Conservation (phyloP, 2,113 vertebrate species). For the Megaptera novaeangliae region DNA sequence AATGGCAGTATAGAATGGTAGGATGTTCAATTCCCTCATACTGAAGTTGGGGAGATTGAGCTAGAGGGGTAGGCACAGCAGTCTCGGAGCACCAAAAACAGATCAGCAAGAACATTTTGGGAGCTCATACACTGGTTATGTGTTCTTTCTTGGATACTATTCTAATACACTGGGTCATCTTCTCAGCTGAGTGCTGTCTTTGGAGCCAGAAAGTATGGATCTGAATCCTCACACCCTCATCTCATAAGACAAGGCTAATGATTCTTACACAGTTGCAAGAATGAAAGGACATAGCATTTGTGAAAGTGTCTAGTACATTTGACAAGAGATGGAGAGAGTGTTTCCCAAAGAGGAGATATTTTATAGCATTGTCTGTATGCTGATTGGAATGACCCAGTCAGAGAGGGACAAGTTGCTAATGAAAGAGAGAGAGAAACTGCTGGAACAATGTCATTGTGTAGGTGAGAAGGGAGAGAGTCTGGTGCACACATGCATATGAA, state of each 20-base stretch:
- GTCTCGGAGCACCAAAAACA: neutral
- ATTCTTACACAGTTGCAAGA: neutral
- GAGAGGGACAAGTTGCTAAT: neutral
- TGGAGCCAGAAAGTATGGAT: neutral
- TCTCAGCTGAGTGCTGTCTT: neutral
- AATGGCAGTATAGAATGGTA: neutral
- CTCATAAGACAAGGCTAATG: neutral
- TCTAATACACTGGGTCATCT: neutral
- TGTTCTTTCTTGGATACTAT: neutral
- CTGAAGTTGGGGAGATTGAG: neutral
- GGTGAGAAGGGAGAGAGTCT: neutral
- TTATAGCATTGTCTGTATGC: neutral
- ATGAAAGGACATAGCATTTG: neutral
- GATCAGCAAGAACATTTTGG: neutral
- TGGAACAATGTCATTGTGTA: neutral
- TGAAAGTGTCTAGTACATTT: neutral
- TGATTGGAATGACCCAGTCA: neutral
- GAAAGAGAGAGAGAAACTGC: neutral
- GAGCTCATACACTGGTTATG: rapidly evolving
- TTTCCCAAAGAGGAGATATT: neutral
- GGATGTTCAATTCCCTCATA: neutral
- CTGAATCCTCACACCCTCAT: neutral
- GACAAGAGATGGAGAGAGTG: neutral
- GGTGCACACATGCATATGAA: no score
- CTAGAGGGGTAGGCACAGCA: neutral